Evolutionary conservation across 2,113 vertebrate species (phyloP).

Genomic region (Coturnix japonica): DNA sequence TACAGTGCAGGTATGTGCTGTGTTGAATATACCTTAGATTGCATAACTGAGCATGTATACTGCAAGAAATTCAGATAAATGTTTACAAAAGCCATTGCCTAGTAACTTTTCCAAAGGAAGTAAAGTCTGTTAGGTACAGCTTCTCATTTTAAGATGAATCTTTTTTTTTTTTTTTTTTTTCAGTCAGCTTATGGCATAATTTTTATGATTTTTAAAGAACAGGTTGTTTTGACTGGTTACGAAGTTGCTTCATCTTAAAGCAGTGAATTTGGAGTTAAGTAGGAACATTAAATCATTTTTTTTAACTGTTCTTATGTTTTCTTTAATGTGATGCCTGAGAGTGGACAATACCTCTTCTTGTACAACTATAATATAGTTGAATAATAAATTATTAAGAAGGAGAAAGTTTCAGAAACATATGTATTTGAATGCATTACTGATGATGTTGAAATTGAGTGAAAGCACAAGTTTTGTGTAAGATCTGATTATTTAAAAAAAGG

Average conservation of each 20-base stretch:
- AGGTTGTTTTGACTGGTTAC: neutral
- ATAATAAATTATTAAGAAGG: neutral
- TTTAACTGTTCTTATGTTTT: neutral
- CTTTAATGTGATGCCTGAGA: fast-evolving
- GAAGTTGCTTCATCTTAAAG: neutral
- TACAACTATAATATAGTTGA: neutral
- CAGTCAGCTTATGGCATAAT: neutral
- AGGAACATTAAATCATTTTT: neutral
- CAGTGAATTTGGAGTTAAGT: neutral
- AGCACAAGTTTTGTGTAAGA: neutral
- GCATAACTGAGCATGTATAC: neutral
- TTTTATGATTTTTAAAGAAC: neutral
- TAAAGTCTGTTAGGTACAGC: neutral
- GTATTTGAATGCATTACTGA: neutral
- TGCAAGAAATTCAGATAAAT: neutral
- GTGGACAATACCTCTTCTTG: neutral
- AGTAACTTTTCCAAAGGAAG: neutral
- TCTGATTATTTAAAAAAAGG: neutral
- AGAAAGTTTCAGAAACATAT: neutral
- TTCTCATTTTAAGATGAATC: neutral
- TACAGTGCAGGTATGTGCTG: constrained; percentile 91
- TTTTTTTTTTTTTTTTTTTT: neutral
- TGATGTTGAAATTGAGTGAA: neutral
- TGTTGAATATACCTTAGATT: neutral
- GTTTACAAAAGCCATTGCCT: neutral